phyloP scores from a whole-genome alignment of 2,888 invertebrate genomes.

The Thelaira solivaga region DNA sequence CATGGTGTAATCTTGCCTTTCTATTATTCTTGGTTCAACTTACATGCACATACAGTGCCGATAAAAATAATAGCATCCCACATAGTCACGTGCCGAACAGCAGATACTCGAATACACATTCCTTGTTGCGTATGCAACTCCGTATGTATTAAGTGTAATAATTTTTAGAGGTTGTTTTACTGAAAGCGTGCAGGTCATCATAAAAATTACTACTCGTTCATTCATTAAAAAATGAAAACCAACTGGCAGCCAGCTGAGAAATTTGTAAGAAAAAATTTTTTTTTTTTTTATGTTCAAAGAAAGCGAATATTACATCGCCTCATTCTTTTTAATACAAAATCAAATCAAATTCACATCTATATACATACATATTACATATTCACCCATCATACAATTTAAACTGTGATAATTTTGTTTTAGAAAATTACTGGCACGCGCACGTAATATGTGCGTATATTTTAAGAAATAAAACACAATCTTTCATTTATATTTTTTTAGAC shows the following conservation, averaged over 20 bases:
- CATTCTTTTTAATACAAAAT: neutral
- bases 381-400: neutral
- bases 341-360: too few species aligned
- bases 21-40: too few species aligned
- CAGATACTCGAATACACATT: conserved; percentile 43
- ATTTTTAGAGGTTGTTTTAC: conserved; percentile 3
- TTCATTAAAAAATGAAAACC: conserved; percentile 26
- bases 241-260: conserved; percentile 39
- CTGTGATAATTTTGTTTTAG: conserved; percentile 42
- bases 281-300: conserved; percentile 3
- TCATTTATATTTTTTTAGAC: too few species aligned
- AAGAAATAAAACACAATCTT: too few species aligned
- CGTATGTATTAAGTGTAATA: conserved; percentile 4
- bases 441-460: too few species aligned
- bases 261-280: conserved; percentile 1
- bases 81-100: conserved; percentile 61
- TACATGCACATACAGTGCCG: too few species aligned
- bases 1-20: too few species aligned
- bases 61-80: conserved; percentile 49
- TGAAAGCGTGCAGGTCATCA: conserved; percentile 34
- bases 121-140: neutral
- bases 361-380: too few species aligned
- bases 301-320: neutral
- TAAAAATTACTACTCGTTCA: conserved; percentile 19
- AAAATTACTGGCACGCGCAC: conserved; percentile 18